phyloP scores from a whole-genome alignment of 1,140 invertebrate species.

The Calliphora vicina region DNA sequence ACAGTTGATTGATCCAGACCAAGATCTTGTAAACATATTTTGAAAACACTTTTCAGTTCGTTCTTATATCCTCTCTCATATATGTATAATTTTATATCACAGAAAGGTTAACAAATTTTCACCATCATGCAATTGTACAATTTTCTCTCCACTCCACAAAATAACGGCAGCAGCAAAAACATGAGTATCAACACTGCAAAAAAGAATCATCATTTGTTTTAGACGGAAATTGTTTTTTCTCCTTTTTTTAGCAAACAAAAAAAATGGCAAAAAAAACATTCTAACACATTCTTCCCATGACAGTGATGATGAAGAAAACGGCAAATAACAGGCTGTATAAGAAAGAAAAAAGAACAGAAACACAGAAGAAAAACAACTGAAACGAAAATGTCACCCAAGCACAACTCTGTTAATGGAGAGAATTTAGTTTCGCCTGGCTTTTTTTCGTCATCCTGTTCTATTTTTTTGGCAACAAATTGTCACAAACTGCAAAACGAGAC shows the following conservation, averaged over 20 bases:
- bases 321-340: too few species aligned
- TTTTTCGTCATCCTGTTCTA: background rate
- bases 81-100: background rate
- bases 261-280: background rate
- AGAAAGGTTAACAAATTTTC: slow-evolving; percentile 25
- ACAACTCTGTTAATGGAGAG: slow-evolving; percentile 27
- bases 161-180: background rate
- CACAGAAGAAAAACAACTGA: background rate
- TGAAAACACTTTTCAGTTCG: too few species aligned
- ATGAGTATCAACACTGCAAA: background rate
- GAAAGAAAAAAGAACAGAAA: background rate
- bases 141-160: background rate
- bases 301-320: background rate
- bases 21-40: too few species aligned
- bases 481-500: slow-evolving; percentile 16
- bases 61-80: background rate
- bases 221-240: slow-evolving; percentile 18
- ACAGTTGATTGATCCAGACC: too few species aligned
- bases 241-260: background rate
- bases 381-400: background rate
- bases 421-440: background rate
- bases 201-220: slow-evolving; percentile 19
- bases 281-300: background rate
- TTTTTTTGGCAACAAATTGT: slow-evolving; percentile 7
- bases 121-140: background rate